phyloP scores from a whole-genome alignment of 2,888 invertebrate species.

The Phaonia tiefii region DNA sequence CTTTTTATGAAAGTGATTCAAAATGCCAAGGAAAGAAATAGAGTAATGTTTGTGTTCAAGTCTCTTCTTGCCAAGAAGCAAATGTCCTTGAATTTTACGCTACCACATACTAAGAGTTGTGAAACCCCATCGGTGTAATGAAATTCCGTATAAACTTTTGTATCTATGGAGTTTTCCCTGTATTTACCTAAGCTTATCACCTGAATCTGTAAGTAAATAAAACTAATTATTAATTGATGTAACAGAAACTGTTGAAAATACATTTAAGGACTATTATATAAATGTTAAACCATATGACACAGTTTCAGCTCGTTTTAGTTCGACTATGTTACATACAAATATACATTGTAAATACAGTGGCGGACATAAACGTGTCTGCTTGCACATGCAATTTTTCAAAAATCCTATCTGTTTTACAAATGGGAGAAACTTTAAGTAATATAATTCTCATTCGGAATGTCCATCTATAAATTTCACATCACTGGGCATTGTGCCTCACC shows the following conservation, averaged over 20 bases:
- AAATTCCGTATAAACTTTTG: not conserved
- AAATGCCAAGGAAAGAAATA: too few species aligned
- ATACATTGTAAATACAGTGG: too few species aligned
- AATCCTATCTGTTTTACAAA: too few species aligned
- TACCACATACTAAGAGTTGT: constrained; percentile 19
- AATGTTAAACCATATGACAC: not conserved
- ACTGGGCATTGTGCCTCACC: too few species aligned
- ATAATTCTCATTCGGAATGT: too few species aligned
- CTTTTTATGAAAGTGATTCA: not conserved
- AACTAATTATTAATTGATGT: too few species aligned
- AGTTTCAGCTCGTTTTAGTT: not conserved
- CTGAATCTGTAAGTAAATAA: not conserved
- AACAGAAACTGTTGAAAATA: too few species aligned
- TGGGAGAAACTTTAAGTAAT: too few species aligned
- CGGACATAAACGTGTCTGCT: too few species aligned
- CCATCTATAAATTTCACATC: too few species aligned
- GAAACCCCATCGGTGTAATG: constrained; percentile 39
- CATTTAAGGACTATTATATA: not conserved
- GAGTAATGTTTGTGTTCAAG: not conserved
- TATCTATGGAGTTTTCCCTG: not conserved
- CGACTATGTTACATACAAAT: not conserved
- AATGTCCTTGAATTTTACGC: constrained; percentile 62
- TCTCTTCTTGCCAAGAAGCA: constrained; percentile 41
- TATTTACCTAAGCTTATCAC: not conserved
- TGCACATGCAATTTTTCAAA: too few species aligned